A percentile compares a stretch with the other conserved stretches of the same genome.
These are phyloP conservation scores for Phorcus lineatus DNA, from an alignment of 2,888 invertebrate species.

Conservation along the genomic window DNA sequence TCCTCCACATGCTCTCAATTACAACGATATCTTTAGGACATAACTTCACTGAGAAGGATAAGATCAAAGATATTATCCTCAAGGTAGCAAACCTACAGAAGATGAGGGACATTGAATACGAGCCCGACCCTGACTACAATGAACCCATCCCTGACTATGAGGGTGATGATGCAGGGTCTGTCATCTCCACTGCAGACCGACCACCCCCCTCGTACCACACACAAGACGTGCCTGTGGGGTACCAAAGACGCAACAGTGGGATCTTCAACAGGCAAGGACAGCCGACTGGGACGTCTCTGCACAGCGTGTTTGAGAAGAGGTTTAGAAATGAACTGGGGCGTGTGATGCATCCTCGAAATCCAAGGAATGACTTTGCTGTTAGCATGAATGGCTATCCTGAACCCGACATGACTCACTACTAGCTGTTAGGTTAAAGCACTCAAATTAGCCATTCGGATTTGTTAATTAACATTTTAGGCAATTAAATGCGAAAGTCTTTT, in stretches of 20 bases:
- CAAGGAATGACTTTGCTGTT: background rate
- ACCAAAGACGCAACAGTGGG: constrained; percentile 26
- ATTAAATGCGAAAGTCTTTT: no score
- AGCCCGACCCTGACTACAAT: constrained; percentile 61
- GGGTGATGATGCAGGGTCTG: background rate
- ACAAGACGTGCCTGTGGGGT: constrained; percentile 32
- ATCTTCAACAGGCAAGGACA: constrained; percentile 51
- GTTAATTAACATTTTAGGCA: no score
- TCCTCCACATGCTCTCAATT: constrained; percentile 96
- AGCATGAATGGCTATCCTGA: background rate
- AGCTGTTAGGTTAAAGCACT: no score
- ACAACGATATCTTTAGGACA: constrained; percentile 82
- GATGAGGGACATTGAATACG: constrained; percentile 62
- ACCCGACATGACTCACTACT: background rate
- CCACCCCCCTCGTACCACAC: constrained; percentile 55
- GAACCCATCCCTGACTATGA: constrained; percentile 57
- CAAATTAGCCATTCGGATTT: no score
- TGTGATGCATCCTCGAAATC: background rate
- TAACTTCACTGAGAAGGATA: constrained; percentile 57
- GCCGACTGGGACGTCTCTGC: constrained; percentile 52
- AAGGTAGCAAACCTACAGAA: constrained; percentile 60
- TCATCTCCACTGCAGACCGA: constrained; percentile 38
- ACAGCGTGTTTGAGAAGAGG: constrained; percentile 55
- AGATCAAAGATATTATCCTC: constrained; percentile 56
- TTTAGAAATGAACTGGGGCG: constrained; percentile 49